phyloP scores from a whole-genome alignment of 2,113 vertebrate species.

The Chitala chitala region DNA sequence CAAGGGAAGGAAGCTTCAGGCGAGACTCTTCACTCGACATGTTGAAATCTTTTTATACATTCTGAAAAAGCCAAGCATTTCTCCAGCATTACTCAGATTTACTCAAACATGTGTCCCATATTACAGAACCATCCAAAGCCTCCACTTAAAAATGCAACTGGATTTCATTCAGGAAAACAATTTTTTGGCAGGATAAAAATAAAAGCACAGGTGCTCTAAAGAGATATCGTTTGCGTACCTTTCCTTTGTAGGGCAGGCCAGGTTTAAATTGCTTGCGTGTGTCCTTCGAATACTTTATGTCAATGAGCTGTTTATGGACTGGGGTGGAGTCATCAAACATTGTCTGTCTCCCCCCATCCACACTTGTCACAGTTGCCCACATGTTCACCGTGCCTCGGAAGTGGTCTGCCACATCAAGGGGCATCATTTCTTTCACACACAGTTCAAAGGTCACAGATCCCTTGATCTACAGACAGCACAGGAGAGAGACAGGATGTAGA shows the following conservation, averaged over 20 bases:
- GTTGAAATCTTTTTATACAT: not conserved
- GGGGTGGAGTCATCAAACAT: constrained; percentile 82
- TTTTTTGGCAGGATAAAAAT: not conserved
- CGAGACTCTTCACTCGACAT: not conserved
- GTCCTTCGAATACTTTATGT: constrained; percentile 82
- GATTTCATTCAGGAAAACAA: not conserved
- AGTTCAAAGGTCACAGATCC: constrained; percentile 75
- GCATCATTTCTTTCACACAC: constrained; percentile 92
- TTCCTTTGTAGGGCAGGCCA: constrained; percentile 83
- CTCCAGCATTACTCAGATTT: not conserved
- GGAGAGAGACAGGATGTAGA: not conserved
- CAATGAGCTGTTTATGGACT: constrained; percentile 86
- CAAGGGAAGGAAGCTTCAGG: not conserved
- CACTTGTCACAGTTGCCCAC: constrained; percentile 75
- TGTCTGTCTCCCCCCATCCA: constrained; percentile 78
- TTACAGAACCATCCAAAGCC: not conserved
- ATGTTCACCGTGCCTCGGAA: constrained; percentile 82
- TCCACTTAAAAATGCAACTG: not conserved
- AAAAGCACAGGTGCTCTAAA: not conserved
- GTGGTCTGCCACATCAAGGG: constrained; percentile 77
- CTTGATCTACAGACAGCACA: constrained; percentile 63
- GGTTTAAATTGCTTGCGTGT: constrained; percentile 91
- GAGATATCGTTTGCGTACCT: constrained; percentile 58
- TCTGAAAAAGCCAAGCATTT: no score
- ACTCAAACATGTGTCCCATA: not conserved